A percentile compares a stretch with the other conserved stretches of the same genome.
These are phyloP conservation scores for Pyrrhia umbra DNA, from an alignment of 2,888 invertebrate species.

Conservation along the genomic window DNA sequence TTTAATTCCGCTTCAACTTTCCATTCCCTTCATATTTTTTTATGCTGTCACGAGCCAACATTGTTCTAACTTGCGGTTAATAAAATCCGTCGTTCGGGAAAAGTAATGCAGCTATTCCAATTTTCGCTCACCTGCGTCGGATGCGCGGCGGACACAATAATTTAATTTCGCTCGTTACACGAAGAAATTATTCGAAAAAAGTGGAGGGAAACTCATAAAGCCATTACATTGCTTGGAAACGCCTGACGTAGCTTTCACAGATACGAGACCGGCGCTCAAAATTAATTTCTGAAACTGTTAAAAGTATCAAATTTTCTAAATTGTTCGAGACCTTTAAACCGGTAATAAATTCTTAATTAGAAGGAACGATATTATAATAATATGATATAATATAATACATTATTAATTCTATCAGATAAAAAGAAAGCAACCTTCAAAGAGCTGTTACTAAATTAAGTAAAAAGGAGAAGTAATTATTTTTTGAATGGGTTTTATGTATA, in stretches of 20 bases:
- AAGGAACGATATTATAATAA: conserved; percentile 48
- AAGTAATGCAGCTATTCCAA: conserved; percentile 67
- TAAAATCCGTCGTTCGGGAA: conserved; percentile 40
- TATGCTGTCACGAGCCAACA: conserved; percentile 57
- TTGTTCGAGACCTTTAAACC: conserved; percentile 59
- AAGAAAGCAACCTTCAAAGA: conserved; percentile 7
- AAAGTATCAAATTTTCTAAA: conserved; percentile 66
- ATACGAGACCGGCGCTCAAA: conserved; percentile 72
- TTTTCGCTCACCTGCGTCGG: conserved; percentile 72
- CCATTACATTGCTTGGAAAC: conserved; percentile 77
- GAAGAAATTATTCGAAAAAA: conserved; percentile 80
- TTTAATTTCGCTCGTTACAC: conserved; percentile 80
- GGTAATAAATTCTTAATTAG: conserved; percentile 65
- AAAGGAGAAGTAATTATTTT: too few relatives aligned
- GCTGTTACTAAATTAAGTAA: not conserved
- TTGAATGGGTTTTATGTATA: not conserved
- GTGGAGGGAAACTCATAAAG: conserved; percentile 80
- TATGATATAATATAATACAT: conserved; percentile 57
- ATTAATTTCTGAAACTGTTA: conserved; percentile 77
- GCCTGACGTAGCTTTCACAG: conserved; percentile 77
- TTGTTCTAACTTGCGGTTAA: conserved; percentile 57
- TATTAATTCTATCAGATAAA: conserved; percentile 47
- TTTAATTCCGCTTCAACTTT: conserved; percentile 59
- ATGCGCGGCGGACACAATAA: conserved; percentile 74
- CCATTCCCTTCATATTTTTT: conserved; percentile 52